A percentile compares a stretch with the other conserved stretches of the same genome.
These are phyloP conservation scores for Apocrypta bakeri DNA, from an alignment of 1,140 invertebrate genomes.

Conservation along the genomic window DNA sequence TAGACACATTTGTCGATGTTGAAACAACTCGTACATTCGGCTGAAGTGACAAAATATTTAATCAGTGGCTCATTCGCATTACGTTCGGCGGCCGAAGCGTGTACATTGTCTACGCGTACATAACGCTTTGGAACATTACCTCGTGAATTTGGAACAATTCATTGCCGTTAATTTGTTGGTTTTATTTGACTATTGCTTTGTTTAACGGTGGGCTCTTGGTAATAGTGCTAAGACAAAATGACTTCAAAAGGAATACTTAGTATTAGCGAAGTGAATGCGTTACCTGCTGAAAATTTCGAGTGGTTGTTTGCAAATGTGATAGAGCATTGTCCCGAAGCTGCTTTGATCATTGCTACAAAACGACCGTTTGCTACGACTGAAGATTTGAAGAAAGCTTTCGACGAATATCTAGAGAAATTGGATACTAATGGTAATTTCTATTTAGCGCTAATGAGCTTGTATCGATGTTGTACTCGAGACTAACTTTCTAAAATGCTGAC, in stretches of 20 bases:
- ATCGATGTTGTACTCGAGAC: neutral
- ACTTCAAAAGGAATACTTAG: conserved; percentile 53
- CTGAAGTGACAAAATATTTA: neutral
- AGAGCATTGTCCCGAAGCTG: conserved; percentile 77
- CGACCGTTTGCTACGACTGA: conserved; percentile 75
- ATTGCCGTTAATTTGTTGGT: no score
- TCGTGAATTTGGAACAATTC: no score
- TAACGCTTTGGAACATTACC: neutral
- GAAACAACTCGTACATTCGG: neutral
- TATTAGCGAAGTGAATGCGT: conserved; percentile 73
- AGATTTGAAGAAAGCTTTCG: conserved; percentile 75
- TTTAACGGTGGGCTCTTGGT: neutral
- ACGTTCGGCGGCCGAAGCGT: no score
- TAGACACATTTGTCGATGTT: neutral
- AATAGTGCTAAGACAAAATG: conserved; percentile 39
- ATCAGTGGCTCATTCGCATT: neutral
- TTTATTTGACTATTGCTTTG: no score
- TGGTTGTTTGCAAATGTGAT: conserved; percentile 79
- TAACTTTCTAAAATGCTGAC: conserved; percentile 37
- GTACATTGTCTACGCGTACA: neutral
- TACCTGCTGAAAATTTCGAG: conserved; percentile 77
- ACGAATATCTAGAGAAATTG: conserved; percentile 76
- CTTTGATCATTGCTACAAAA: conserved; percentile 72
- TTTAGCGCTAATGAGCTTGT: neutral
- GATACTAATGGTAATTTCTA: conserved; percentile 71